phyloP scores from a whole-genome alignment of 2,797 vertebrate genomes.

The Dermochelys coriacea region DNA sequence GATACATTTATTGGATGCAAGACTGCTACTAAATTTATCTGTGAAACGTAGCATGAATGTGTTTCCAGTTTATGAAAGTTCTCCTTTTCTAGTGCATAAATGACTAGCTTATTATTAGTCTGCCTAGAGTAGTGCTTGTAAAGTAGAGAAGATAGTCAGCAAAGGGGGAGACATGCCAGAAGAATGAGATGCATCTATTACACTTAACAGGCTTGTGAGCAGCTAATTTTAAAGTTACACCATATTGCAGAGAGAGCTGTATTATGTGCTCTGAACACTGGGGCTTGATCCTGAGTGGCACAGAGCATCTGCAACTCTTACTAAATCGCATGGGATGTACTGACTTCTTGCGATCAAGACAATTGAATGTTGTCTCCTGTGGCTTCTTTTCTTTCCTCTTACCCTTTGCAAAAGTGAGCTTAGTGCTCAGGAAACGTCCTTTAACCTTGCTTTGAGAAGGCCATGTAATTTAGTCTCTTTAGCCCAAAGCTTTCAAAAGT shows the following conservation, averaged over 20 bases:
- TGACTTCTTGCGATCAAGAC: neutral
- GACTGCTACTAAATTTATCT: slow-evolving; percentile 34
- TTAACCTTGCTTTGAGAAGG: neutral
- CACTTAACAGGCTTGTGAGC: neutral
- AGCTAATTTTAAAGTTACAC: neutral
- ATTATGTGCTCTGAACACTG: rapidly evolving
- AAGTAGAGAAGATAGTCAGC: neutral
- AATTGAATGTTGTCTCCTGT: rapidly evolving
- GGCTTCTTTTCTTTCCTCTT: neutral
- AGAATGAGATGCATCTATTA: neutral
- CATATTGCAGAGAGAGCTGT: neutral
- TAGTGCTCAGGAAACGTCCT: neutral
- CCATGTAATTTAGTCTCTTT: neutral
- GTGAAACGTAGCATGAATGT: slow-evolving; percentile 12
- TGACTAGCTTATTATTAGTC: slow-evolving; percentile 21
- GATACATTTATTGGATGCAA: slow-evolving; percentile 2
- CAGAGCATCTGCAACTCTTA: neutral
- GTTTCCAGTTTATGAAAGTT: slow-evolving; percentile 34
- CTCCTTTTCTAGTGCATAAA: slow-evolving; percentile 17
- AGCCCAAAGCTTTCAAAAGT: neutral
- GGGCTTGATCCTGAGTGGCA: neutral
- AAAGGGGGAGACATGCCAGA: neutral
- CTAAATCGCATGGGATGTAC: neutral
- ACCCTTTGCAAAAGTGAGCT: neutral
- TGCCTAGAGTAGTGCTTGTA: neutral